Base-by-base conservation (phyloP, 2,113 vertebrate species). In the Herpetotheres cachinnans region DNA sequence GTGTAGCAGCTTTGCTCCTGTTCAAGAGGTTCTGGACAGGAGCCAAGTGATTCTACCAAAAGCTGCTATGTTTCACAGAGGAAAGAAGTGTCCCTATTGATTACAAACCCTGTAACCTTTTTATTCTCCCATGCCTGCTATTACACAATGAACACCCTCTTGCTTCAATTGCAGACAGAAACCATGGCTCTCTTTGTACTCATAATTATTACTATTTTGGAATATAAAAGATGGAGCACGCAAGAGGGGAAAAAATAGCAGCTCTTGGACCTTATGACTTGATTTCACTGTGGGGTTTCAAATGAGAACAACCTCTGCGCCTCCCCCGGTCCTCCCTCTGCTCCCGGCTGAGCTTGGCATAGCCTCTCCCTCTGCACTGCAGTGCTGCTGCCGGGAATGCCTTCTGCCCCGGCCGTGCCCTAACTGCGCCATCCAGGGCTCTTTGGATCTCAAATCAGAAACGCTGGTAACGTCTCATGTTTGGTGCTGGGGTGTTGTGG, bases 201-300 rank as follows among this genome's bases (percentile, higher is more conserved):
- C 42, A 0, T 95, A 90, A 97, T 96, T 96, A 91, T 91, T 77
- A 91, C 91, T 95, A 86, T 91, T 97, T 96, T 63, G 63, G 89
- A 96, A 36, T 90, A 90, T 62, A 93, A 96, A 95, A 93, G 97
- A 81, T 50, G 59, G 79, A 89, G 74, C 49, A 38, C 0, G 0
- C 44, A 54, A 90, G 63, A 73, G 80, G 44, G 72, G 42, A 9
- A 5, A 49, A 82, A 88, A 96, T 78, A 94, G 91, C 96, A 96
- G 95, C 94, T 95, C 91, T 94, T 65, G 63, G 90, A 90, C 94
- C 95, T 96, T 94, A 73, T 91, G 94, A 97, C 95, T 96, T 93
- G 93, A 88, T 97, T 82, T 91, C 74, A 30, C 62, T 50, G 62
- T 89, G 62, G 47, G 70, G 89, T 90, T 94, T 94, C 46, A 70